phyloP scores from a whole-genome alignment of 2,113 vertebrate genomes.

The Cavia aperea region DNA sequence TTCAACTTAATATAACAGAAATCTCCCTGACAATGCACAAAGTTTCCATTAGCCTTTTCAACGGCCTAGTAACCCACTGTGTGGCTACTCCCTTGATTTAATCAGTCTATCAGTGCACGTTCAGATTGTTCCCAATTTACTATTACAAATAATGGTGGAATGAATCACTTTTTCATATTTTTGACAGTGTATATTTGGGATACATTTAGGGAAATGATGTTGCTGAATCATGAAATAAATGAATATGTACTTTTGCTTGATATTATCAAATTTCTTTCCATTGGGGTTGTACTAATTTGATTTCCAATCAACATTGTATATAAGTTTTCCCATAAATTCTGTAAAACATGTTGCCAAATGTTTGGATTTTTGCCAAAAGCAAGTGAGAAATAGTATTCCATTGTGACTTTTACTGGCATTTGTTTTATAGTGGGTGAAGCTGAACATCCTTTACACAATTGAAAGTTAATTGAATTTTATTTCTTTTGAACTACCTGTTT shows the following conservation, averaged over 20 bases:
- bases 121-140: background rate
- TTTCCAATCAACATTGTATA: background rate
- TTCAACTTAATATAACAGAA: background rate
- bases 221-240: background rate
- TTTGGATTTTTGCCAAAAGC: background rate
- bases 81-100: background rate
- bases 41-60: background rate
- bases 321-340: background rate
- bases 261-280: background rate
- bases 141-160: background rate
- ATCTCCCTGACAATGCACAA: background rate
- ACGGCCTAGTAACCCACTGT: background rate
- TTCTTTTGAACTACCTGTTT: background rate
- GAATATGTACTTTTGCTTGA: background rate
- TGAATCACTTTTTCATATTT: background rate
- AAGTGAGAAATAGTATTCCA: background rate
- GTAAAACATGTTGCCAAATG: background rate
- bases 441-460: background rate
- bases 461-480: conserved; percentile 1
- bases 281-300: background rate
- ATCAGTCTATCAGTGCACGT: background rate
- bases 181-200: background rate
- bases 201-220: background rate
- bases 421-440: conserved; percentile 9
- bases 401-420: background rate